Percentiles rank a stretch among this genome's conserved stretches.
These are phyloP conservation scores for Ceratoteleas bidentatus DNA, from an alignment of 1,140 invertebrate species.

Conservation along the genomic window DNA sequence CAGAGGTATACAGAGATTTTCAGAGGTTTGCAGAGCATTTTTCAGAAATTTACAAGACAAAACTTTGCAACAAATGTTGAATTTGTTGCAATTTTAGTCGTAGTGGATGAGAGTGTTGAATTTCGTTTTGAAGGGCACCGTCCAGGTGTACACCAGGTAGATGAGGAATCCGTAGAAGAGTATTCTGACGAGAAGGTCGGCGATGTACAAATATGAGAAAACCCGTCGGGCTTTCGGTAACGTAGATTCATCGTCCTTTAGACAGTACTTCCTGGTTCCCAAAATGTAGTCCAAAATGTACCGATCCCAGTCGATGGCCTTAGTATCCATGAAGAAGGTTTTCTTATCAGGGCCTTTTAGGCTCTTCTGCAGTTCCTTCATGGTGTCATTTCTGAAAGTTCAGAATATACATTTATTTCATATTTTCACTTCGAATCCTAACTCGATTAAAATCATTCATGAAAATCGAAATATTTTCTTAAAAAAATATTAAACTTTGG, in stretches of 20 bases:
- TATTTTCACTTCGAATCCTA: neutral
- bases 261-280: slow-evolving; percentile 87
- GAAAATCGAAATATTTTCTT: no score
- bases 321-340: slow-evolving; percentile 83
- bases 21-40: no score
- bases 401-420: slow-evolving; percentile 8
- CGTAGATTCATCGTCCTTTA: slow-evolving; percentile 89
- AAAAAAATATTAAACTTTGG: no score
- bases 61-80: no score
- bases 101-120: slow-evolving; percentile 50
- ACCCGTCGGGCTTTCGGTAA: slow-evolving; percentile 86
- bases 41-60: no score
- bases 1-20: no score
- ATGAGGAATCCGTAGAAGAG: slow-evolving; percentile 54
- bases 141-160: slow-evolving; percentile 73
- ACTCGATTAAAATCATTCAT: no score
- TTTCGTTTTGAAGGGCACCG: slow-evolving; percentile 53
- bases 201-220: slow-evolving; percentile 69
- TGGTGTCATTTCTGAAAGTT: slow-evolving; percentile 84
- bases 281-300: slow-evolving; percentile 88
- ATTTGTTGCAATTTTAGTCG: slow-evolving; percentile 1
- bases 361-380: slow-evolving; percentile 83
- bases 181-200: slow-evolving; percentile 70
- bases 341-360: slow-evolving; percentile 84
- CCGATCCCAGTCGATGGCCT: slow-evolving; percentile 84